Evolutionary conservation across 2,888 invertebrate species (phyloP).

Genomic region (Cheilosia impressa): DNA sequence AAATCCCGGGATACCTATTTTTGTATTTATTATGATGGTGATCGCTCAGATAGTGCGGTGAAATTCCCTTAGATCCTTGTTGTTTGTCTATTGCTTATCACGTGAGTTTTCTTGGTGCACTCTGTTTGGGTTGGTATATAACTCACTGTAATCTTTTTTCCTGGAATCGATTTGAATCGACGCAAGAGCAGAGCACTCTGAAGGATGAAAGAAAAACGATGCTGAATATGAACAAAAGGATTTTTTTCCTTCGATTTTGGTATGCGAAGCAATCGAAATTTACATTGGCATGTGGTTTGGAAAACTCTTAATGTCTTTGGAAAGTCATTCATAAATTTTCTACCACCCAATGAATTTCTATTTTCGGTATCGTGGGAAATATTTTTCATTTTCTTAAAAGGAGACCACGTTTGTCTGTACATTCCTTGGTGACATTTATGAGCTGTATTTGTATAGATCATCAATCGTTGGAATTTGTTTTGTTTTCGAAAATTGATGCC

Average conservation of each 20-base stretch:
- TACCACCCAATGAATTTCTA: slow-evolving; percentile 41
- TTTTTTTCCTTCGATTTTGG: not conserved
- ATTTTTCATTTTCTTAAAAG: not conserved
- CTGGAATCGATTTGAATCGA: slow-evolving; percentile 41
- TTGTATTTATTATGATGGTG: slow-evolving; percentile 36
- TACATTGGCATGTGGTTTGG: slow-evolving; percentile 8
- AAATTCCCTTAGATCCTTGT: slow-evolving; percentile 59
- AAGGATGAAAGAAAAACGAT: slow-evolving; percentile 2
- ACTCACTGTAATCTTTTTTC: slow-evolving; percentile 51
- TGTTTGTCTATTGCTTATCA: slow-evolving; percentile 52
- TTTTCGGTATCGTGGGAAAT: slow-evolving; percentile 63
- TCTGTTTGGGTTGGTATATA: slow-evolving; percentile 32
- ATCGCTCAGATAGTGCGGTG: slow-evolving; percentile 41
- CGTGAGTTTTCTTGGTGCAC: slow-evolving; percentile 35
- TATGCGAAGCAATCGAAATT: slow-evolving; percentile 22
- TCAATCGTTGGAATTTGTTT: not conserved
- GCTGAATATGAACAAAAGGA: slow-evolving; percentile 9
- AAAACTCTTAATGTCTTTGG: slow-evolving; percentile 37
- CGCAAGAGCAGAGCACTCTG: slow-evolving; percentile 6
- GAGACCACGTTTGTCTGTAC: not conserved
- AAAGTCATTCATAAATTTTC: slow-evolving; percentile 70
- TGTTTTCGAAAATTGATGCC: not conserved
- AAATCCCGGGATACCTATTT: slow-evolving; percentile 29
- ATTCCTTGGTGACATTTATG: not conserved
- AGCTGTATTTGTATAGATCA: not conserved